Evolutionary conservation across 2,888 invertebrate species (phyloP), one percentile per base, ranked within the genome.

Genomic region (Pecten maximus): DNA sequence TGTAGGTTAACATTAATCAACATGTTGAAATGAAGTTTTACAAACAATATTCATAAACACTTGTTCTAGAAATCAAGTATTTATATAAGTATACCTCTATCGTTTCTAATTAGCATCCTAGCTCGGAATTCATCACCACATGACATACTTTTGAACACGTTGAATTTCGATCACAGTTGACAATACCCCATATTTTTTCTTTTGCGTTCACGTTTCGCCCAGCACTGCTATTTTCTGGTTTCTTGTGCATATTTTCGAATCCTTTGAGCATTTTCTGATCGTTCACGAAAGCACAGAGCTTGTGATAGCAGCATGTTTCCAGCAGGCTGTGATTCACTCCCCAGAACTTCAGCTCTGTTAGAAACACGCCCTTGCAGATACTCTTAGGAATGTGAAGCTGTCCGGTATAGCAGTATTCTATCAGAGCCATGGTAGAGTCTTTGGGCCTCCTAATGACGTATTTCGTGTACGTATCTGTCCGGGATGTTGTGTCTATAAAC

Each of bases 251-350:
- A 88, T 19, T 87, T 90, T 44, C 40, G 28, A 89, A 87, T 44
- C 39, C 89, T 54, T 44, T 48, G 2, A 89, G 50, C 35, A 74
- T 89, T 19, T 40, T 44, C 54, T 87, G 88, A 40, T 88, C 88
- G 35, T 60, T 54, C 23, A 60, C 40, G 39, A 74, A 87, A 12
- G 44, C 39, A 87, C 40, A n/a, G 12, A 91, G 93, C 92, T 92
- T 92, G 88, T 94, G 93, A 87, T 93, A 93, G 44, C 94, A 94
- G 40, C 94, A 94, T 88, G 92, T 93, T 28, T 91, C 88, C 91
- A 94, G 90, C 0, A 92, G 87, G 40, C 92, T 92, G 0, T 92
- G 91, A 28, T 92, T 93, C 0, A 94, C 74, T 28, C 91, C 93
- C 94, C 94, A 94, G 89, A 92, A 94, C 40, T 90, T 89, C 19